Evolutionary conservation across 2,888 invertebrate genomes (phyloP).

Genomic region (Cabera pusaria): DNA sequence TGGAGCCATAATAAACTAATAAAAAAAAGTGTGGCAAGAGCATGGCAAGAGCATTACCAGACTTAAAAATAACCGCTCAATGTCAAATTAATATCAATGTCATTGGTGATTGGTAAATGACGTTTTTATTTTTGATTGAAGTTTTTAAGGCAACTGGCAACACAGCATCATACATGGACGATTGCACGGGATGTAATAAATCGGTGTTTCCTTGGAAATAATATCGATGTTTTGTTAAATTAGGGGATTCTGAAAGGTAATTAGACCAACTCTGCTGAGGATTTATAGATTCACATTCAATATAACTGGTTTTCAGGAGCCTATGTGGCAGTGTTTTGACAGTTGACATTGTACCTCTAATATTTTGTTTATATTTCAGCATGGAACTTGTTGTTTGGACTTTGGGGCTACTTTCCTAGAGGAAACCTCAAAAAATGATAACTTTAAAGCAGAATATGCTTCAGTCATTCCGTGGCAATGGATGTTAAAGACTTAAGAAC

Average conservation of each 20-base stretch:
- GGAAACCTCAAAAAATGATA: slow-evolving; percentile 55
- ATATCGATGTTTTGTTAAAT: slow-evolving; percentile 66
- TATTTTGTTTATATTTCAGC: slow-evolving; percentile 80
- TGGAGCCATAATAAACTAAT: too few relatives aligned
- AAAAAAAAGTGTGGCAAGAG: too few relatives aligned
- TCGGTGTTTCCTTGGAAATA: slow-evolving; percentile 81
- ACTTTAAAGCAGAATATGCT: slow-evolving; percentile 48
- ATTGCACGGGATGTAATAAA: slow-evolving; percentile 70
- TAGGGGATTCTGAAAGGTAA: slow-evolving; percentile 50
- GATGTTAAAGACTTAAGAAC: slow-evolving; percentile 74
- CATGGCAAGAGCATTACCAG: too few relatives aligned
- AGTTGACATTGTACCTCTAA: slow-evolving; percentile 67
- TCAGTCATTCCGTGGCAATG: slow-evolving; percentile 60
- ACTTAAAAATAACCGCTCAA: too few relatives aligned
- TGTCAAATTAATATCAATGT: neutral
- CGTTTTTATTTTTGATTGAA: too few relatives aligned
- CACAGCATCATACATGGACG: slow-evolving; percentile 46
- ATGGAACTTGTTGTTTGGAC: slow-evolving; percentile 50
- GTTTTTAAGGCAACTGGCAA: slow-evolving; percentile 36
- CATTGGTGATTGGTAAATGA: too few relatives aligned
- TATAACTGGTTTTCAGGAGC: slow-evolving; percentile 33
- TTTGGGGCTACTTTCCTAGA: slow-evolving; percentile 31
- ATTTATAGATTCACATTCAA: slow-evolving; percentile 20
- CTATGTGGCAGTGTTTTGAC: slow-evolving; percentile 81
- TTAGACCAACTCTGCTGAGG: slow-evolving; percentile 23